Evolutionary conservation across 2,888 invertebrate species (phyloP), one percentile per base, ranked within the genome.

Genomic region (Pomacea canaliculata): DNA sequence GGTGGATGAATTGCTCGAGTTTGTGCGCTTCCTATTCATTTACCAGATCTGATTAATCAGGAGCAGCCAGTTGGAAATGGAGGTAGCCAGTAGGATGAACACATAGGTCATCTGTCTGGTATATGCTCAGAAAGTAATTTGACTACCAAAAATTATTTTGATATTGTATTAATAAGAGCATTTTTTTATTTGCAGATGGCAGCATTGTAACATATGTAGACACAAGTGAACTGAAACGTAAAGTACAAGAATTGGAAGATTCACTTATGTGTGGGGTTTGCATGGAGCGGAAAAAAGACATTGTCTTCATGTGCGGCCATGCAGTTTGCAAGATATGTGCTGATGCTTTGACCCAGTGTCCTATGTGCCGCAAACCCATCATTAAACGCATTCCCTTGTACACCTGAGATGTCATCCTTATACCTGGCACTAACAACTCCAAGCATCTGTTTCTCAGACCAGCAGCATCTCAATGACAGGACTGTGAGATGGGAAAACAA

Each of bases 241-340:
- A 95, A 91, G 94, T 96, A 79, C 95, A 95, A 67, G 96, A 96
- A 91, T 94, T 96, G 83, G 96, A 96, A 89, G 96, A 96, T 87
- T 94, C 95, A 27, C 94, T 95, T 86, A 94, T 94, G 89, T 96
- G 96, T 88, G 94, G 95, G 76, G 96, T 96, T 84, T 96, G 96
- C 89, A 95, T 96, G 96, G 96, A 96, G 87, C 92, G 95, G 60
- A 93, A 94, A 79, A 92, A 95, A 62, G 95, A 95, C 87, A 94
- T 96, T 37, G 96, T 95, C 46, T 96, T 96, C 90, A 92, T 96
- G n/a, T 96, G 96, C 87, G 96, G 96, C 2, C 96, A 96, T 87
- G 94, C 95, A 46, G 95, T 96, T 19, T 96, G 96, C 90, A 94
- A 94, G 73, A 93, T 93, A 83, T 96, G 96, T 89, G 95, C 96